phyloP scores from a whole-genome alignment of 2,113 vertebrate genomes.

The Ibidorhyncha struthersii region DNA sequence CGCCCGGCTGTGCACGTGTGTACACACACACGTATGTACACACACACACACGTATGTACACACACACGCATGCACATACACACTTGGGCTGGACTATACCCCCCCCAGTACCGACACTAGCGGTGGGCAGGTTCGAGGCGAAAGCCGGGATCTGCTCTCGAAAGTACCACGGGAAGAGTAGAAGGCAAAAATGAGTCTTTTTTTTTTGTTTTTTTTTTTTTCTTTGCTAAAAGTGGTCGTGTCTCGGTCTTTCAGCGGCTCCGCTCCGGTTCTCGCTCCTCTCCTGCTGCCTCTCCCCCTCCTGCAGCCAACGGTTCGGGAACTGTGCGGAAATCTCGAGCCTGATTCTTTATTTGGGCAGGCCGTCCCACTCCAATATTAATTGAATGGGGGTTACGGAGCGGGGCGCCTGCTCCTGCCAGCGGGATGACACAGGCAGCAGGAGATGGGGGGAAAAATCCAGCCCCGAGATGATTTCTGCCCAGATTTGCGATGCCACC shows the following conservation, averaged over 20 bases:
- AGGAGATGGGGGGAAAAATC: neutral
- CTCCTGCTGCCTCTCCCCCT: neutral
- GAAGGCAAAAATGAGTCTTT: neutral
- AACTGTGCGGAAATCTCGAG: neutral
- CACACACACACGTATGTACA: too few relatives aligned
- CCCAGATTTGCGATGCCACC: accelerated
- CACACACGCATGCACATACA: too few relatives aligned
- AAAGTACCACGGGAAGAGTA: neutral
- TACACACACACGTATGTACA: too few relatives aligned
- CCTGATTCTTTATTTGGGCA: neutral
- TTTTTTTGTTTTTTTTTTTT: neutral
- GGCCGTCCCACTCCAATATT: neutral
- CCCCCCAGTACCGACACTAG: neutral
- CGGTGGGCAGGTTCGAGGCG: neutral
- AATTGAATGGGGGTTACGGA: neutral
- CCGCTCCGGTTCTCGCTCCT: neutral
- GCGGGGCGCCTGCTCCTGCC: neutral
- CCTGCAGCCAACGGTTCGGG: neutral
- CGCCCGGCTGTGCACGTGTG: neutral
- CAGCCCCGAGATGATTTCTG: accelerated
- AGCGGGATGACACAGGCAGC: neutral
- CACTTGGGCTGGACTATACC: neutral
- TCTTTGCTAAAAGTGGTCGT: neutral
- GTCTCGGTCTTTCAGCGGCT: neutral
- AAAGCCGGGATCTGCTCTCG: neutral